Evolutionary conservation across 2,113 vertebrate species (phyloP).

Genomic region (Gavialis gangeticus): DNA sequence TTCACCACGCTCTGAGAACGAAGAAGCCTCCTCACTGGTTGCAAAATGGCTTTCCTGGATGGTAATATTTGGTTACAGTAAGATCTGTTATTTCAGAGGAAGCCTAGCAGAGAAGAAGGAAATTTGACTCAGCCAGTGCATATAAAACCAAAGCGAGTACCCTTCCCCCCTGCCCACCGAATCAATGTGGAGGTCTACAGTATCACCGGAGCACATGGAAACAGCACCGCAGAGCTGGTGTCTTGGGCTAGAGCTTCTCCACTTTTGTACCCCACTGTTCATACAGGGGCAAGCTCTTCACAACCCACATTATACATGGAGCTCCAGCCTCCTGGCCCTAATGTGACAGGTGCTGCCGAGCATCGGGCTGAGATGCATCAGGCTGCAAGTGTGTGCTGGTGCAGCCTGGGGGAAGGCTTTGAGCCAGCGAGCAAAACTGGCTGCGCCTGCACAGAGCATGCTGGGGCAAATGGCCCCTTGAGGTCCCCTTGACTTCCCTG

Average conservation of each 20-base stretch:
- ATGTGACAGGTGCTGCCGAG: neutral
- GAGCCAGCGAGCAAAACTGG: accelerated
- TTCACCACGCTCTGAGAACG: conserved; percentile 87
- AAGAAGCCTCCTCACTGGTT: conserved; percentile 83
- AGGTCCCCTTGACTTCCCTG: neutral
- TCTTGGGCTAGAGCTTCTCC: neutral
- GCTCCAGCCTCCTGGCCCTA: neutral
- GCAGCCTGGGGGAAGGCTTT: neutral
- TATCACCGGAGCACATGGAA: neutral
- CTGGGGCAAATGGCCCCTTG: neutral
- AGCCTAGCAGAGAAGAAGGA: conserved; percentile 68
- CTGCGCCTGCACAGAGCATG: neutral
- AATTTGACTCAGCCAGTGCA: conserved; percentile 76
- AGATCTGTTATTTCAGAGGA: conserved; percentile 81
- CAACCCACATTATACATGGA: neutral
- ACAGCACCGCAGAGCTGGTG: neutral
- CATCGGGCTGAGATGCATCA: neutral
- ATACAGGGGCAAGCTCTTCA: neutral
- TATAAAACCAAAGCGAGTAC: conserved; percentile 41
- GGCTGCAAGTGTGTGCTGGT: neutral
- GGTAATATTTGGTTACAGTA: conserved; percentile 86
- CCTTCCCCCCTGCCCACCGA: neutral
- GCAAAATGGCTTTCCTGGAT: conserved; percentile 83
- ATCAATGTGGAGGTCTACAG: neutral
- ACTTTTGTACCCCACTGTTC: neutral